Evolutionary conservation across 1,140 invertebrate genomes (phyloP), one percentile per base, ranked within the genome.

Genomic region (Phocides pigmalion): DNA sequence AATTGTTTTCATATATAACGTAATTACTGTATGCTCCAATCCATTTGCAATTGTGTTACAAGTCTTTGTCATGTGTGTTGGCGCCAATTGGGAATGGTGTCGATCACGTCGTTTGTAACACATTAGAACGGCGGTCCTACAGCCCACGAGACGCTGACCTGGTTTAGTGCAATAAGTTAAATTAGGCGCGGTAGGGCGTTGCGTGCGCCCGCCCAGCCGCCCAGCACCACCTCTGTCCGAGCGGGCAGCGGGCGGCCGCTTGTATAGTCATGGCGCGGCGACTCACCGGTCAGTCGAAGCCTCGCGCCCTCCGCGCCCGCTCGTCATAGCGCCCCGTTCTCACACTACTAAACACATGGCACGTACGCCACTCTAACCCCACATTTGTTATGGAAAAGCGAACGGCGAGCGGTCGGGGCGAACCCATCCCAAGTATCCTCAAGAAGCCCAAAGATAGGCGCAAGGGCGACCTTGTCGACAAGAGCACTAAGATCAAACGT

Each of bases 381-480:
- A 70, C 51, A 44, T n/a, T 72, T 89, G 86, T 84, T 86, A 91
- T 91, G 89, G 89, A 91, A 71, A 87, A 87, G 73, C 84, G 83
- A 66, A 71, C 70, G 50, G 47, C 74, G 59, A 82, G 83, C 68
- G 75, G 80, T 68, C 78, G 82, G 81, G 81, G 74, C 66, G 84
- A 88, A 68, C 84, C 84, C 81, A 84, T 87, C 70, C 84, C 84
- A 46, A 87, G 87, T 70, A 91, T 91, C 39, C 76, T 91, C 16
- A 89, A 91, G 67, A 91, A 89, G 64, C 76, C 86, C 22, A 87
- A 89, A 56, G 67, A 74, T 53, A 70, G 74, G 2, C 74, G 68
- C 41, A 79, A 82, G 16, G 84, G 86, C 6, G 86, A 86, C 44
- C 76, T 91, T 28, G 68, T 91, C 16, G 86, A 91, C 50, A 90